phyloP scores from a whole-genome alignment of 2,888 invertebrate species.

The Brenthis hecate region DNA sequence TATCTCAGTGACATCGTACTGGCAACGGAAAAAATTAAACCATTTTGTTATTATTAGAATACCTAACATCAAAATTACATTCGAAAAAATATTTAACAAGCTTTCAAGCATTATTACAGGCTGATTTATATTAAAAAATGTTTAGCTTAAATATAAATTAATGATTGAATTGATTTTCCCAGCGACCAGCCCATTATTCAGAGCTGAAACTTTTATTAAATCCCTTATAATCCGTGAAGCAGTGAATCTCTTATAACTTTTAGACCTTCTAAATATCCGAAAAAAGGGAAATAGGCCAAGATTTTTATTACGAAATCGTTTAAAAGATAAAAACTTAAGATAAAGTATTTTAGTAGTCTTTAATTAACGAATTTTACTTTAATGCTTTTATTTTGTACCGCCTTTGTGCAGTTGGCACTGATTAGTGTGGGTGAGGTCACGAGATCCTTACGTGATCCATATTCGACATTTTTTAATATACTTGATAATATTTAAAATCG shows the following conservation, averaged over 20 bases:
- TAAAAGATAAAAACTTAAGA: conserved; percentile 15
- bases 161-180: conserved; percentile 37
- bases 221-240: conserved; percentile 37
- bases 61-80: too few species aligned
- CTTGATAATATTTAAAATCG: background rate
- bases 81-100: too few species aligned
- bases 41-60: too few species aligned
- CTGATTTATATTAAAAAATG: background rate
- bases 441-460: too few species aligned
- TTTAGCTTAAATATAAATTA: conserved; percentile 34
- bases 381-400: too few species aligned
- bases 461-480: too few species aligned
- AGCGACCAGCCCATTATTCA: conserved; percentile 35
- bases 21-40: too few species aligned
- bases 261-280: conserved; percentile 28
- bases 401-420: too few species aligned
- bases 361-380: conserved; percentile 1
- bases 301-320: conserved; percentile 17
- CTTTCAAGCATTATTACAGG: too few species aligned
- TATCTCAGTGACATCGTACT: too few species aligned
- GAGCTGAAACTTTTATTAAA: conserved; percentile 36
- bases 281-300: conserved; percentile 18
- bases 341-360: conserved; percentile 13
- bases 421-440: too few species aligned
- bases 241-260: conserved; percentile 37